Percentiles rank a stretch among this genome's conserved stretches.
phyloP scores from a whole-genome alignment of 2,113 vertebrate genomes.

The Litocranius walleri region DNA sequence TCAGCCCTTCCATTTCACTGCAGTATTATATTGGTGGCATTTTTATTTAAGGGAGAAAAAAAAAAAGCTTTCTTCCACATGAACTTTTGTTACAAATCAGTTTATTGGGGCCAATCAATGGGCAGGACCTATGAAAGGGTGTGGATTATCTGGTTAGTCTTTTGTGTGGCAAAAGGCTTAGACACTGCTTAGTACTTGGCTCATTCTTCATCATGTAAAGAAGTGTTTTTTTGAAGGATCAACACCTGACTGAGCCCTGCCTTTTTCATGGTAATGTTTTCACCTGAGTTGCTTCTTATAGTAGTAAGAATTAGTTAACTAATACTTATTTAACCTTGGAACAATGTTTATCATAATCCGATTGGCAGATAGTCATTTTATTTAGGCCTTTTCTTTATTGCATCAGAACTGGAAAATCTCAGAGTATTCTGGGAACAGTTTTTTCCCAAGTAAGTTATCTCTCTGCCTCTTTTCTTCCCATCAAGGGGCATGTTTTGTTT shows the following conservation, averaged over 20 bases:
- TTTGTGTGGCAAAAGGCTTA: constrained; percentile 63
- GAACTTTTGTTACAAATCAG: constrained; percentile 64
- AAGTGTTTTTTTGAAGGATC: constrained; percentile 63
- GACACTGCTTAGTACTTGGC: constrained; percentile 38
- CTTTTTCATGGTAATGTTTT: constrained; percentile 73
- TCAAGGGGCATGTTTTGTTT: background rate
- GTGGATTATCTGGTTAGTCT: constrained; percentile 63
- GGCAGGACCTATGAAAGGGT: constrained; percentile 44
- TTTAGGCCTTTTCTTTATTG: constrained; percentile 52
- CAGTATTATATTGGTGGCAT: constrained; percentile 66
- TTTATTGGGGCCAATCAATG: constrained; percentile 66
- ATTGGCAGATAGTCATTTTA: constrained; percentile 62
- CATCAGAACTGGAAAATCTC: constrained; percentile 32
- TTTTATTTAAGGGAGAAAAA: constrained; percentile 54
- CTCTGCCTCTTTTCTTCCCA: background rate
- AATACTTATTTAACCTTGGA: constrained; percentile 71
- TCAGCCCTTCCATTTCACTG: constrained; percentile 68
- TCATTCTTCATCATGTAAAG: constrained; percentile 58
- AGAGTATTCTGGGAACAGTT: background rate
- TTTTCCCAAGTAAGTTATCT: background rate
- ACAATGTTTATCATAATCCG: constrained; percentile 66
- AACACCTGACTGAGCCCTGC: constrained; percentile 58
- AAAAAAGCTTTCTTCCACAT: constrained; percentile 65
- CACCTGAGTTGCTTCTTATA: constrained; percentile 69
- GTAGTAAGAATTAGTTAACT: constrained; percentile 64